A percentile compares a stretch with the other conserved stretches of the same genome.
Conservation (phyloP, 2,113 vertebrate genomes). For the Elgaria multicarinata region DNA sequence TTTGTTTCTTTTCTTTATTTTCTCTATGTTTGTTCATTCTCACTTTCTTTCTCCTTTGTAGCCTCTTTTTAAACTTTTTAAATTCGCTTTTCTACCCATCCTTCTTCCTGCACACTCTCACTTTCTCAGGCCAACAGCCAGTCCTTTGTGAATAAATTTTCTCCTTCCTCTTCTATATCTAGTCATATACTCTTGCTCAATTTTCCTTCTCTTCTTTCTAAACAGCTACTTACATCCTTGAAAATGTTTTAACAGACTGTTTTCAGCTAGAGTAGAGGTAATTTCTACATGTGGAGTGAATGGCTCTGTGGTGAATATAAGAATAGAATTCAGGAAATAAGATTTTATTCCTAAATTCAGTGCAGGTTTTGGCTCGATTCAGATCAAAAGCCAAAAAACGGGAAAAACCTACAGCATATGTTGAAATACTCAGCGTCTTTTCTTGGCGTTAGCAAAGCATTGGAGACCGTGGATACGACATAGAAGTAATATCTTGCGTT, state of each 20-base stretch:
- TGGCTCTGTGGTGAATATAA: not conserved
- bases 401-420: too few relatives aligned
- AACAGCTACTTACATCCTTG: not conserved
- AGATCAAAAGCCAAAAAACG: too few relatives aligned
- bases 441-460: too few relatives aligned
- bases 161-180: not conserved
- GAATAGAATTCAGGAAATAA: not conserved
- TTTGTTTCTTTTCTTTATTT: not conserved
- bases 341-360: not conserved
- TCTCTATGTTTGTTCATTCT: not conserved
- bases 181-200: not conserved
- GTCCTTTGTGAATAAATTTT: not conserved
- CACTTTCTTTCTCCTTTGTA: not conserved
- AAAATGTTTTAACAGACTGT: not conserved
- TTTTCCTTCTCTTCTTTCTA: not conserved
- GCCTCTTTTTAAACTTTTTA: not conserved
- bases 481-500: too few relatives aligned
- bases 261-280: too few relatives aligned
- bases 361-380: not conserved
- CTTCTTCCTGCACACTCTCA: too few relatives aligned
- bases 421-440: too few relatives aligned
- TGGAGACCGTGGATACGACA: too few relatives aligned
- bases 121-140: not conserved
- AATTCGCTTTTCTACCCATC: not conserved
- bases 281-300: not conserved